These are phyloP conservation scores for Cryptoprocta ferox DNA, from an alignment of 2,797 vertebrate genomes.

Conservation along the genomic window DNA sequence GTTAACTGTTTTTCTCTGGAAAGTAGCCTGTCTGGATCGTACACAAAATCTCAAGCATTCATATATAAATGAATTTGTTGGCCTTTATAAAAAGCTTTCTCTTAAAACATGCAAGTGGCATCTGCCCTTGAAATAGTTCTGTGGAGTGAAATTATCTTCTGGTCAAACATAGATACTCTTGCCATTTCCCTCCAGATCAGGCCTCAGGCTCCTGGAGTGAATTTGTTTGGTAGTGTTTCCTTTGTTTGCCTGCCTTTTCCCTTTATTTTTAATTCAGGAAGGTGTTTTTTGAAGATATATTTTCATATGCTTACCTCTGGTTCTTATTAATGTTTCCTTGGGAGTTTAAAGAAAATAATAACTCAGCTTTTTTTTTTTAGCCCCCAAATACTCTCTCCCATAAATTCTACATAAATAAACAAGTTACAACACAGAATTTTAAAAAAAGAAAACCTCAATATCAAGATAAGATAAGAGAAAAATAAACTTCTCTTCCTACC, in stretches of 20 bases:
- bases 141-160: background rate
- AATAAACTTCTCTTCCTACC: background rate
- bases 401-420: background rate
- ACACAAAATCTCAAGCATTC: background rate
- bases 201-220: background rate
- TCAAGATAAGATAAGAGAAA: background rate
- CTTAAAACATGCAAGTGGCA: background rate
- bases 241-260: background rate
- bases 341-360: background rate
- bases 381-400: background rate
- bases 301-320: background rate
- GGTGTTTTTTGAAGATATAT: background rate
- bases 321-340: background rate
- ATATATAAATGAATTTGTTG: background rate
- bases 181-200: background rate
- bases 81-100: background rate
- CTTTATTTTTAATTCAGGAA: constrained; percentile 5
- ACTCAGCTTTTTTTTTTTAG: background rate
- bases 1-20: background rate
- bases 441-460: background rate
- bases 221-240: background rate
- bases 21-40: background rate
- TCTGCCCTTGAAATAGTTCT: background rate
- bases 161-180: background rate
- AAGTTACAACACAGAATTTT: background rate